A percentile compares a stretch with the other conserved stretches of the same genome.
phyloP scores from a whole-genome alignment of 2,888 invertebrate species.

The Campoplex nolae region DNA sequence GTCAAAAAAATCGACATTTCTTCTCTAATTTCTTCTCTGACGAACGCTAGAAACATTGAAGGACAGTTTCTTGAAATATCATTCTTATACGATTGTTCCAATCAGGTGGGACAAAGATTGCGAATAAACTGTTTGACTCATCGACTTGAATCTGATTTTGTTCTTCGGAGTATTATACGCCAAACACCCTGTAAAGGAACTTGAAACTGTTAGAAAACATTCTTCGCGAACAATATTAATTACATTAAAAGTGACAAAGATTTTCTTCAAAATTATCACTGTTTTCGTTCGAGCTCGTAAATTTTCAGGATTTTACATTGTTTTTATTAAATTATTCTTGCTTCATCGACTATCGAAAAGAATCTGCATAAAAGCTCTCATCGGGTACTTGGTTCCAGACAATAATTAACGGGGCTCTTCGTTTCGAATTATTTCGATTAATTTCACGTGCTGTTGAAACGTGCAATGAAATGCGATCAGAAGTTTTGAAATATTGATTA shows the following conservation, averaged over 20 bases:
- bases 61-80: background rate
- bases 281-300: too few relatives aligned
- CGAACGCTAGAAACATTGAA: background rate
- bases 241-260: background rate
- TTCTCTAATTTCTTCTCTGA: background rate
- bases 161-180: background rate
- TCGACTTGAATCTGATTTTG: background rate
- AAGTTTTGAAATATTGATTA: too few relatives aligned
- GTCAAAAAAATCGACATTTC: background rate
- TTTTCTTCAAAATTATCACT: background rate
- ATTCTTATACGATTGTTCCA: background rate
- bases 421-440: too few relatives aligned
- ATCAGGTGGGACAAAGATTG: background rate
- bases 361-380: too few relatives aligned
- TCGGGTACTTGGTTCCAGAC: too few relatives aligned
- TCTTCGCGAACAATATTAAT: background rate
- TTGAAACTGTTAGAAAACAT: background rate
- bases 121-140: background rate
- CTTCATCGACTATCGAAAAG: too few relatives aligned
- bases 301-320: too few relatives aligned
- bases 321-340: too few relatives aligned
- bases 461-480: too few relatives aligned
- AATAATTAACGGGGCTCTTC: too few relatives aligned
- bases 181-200: background rate
- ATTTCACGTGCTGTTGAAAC: too few relatives aligned